A percentile compares a stretch with the other conserved stretches of the same genome.
Conservation (phyloP, 1,140 invertebrate species). For the Ceratoteleas bidentatus region DNA sequence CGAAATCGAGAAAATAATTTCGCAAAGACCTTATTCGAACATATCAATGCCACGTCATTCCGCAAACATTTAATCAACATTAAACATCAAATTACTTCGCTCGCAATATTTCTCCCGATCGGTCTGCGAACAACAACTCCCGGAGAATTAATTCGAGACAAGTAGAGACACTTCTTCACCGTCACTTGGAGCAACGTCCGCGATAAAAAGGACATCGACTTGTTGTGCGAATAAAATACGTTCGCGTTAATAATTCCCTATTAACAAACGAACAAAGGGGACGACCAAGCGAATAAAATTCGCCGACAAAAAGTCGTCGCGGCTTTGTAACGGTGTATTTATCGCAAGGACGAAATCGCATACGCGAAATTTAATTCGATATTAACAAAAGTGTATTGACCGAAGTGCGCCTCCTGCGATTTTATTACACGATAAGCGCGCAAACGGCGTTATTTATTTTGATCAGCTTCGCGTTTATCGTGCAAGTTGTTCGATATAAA, state of each 20-base stretch:
- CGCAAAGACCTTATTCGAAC: too few relatives aligned
- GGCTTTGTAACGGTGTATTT: not conserved
- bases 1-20: not conserved
- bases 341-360: not conserved
- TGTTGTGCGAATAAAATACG: not conserved
- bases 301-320: not conserved
- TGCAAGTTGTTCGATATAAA: not conserved
- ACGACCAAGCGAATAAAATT: not conserved
- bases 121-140: too few relatives aligned
- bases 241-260: not conserved
- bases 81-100: not conserved
- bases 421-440: not conserved
- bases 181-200: not conserved
- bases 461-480: not conserved
- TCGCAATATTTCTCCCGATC: not conserved
- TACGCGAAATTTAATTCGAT: not conserved
- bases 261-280: not conserved
- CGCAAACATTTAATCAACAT: too few relatives aligned
- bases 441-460: not conserved
- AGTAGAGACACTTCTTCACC: too few relatives aligned
- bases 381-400: not conserved
- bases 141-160: too few relatives aligned
- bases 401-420: not conserved
- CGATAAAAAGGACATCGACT: slow-evolving; percentile 2
- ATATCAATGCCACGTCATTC: too few relatives aligned